A percentile compares a stretch with the other conserved stretches of the same genome.
These are phyloP conservation scores for Dromococcyx pavoninus DNA, from an alignment of 2,797 vertebrate genomes.

Conservation along the genomic window DNA sequence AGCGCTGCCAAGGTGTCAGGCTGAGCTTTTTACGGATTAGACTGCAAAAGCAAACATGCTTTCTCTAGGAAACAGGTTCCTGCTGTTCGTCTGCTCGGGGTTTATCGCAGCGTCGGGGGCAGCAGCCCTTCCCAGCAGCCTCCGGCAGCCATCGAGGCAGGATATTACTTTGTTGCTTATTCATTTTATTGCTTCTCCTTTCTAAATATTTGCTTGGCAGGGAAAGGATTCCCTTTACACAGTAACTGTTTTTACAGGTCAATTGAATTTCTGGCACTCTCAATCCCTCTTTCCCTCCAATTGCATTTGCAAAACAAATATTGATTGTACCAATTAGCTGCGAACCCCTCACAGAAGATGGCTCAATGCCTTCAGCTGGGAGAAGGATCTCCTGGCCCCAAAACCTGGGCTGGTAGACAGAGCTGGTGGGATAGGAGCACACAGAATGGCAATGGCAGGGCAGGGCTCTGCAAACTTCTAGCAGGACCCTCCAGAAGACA, in stretches of 20 bases:
- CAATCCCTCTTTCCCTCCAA: slow-evolving; percentile 53
- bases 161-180: slow-evolving; percentile 59
- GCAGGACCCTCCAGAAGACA: background rate
- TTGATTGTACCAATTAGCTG: slow-evolving; percentile 62
- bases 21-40: background rate
- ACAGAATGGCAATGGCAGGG: background rate
- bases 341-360: background rate
- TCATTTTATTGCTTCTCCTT: slow-evolving; percentile 52
- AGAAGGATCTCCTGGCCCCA: background rate
- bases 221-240: slow-evolving; percentile 52
- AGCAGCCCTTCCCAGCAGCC: slow-evolving; percentile 11
- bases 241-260: slow-evolving; percentile 39
- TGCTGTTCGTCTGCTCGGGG: background rate
- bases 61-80: slow-evolving; percentile 53
- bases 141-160: background rate
- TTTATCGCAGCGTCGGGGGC: background rate
- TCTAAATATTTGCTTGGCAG: slow-evolving; percentile 64
- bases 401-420: background rate
- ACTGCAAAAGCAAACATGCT: slow-evolving; percentile 4
- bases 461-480: background rate
- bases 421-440: background rate
- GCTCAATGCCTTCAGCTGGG: background rate
- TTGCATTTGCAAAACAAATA: slow-evolving; percentile 65
- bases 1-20: background rate
- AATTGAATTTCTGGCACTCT: slow-evolving; percentile 68